phyloP scores from a whole-genome alignment of 2,797 vertebrate genomes.

The Channallabes apus region DNA sequence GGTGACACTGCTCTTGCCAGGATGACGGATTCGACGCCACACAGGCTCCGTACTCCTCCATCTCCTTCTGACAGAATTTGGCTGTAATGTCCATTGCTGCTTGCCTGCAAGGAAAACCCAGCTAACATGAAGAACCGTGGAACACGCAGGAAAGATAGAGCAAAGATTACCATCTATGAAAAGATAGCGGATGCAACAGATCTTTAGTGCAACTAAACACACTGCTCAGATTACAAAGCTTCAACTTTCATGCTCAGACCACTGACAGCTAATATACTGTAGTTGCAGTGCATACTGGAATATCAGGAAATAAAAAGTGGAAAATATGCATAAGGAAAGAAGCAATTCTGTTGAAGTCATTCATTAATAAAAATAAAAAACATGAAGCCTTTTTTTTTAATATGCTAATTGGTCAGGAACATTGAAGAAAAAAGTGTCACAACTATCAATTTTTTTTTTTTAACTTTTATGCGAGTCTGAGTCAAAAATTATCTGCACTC shows the following conservation, averaged over 20 bases:
- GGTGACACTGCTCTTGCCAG: constrained; percentile 86
- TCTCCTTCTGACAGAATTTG: constrained; percentile 82
- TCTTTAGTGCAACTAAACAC: neutral
- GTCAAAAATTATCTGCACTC: too few species aligned
- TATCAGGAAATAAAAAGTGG: too few species aligned
- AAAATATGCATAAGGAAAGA: too few species aligned
- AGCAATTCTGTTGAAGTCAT: too few species aligned
- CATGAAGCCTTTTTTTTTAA: too few species aligned
- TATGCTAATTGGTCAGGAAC: too few species aligned
- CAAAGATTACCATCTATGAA: neutral
- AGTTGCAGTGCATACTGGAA: too few species aligned
- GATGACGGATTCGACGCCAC: constrained; percentile 83
- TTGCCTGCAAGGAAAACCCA: constrained; percentile 74
- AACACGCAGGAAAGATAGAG: neutral
- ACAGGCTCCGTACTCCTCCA: constrained; percentile 87
- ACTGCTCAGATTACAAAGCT: neutral
- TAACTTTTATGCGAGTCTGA: too few species aligned
- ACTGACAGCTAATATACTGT: neutral
- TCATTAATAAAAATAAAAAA: too few species aligned
- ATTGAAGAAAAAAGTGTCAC: too few species aligned
- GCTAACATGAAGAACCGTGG: neutral
- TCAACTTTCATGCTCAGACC: neutral
- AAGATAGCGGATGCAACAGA: neutral
- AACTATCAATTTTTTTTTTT: too few species aligned
- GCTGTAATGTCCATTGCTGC: constrained; percentile 87